These are phyloP conservation scores for Melieria omissa DNA, from an alignment of 2,888 invertebrate species.

Conservation along the genomic window DNA sequence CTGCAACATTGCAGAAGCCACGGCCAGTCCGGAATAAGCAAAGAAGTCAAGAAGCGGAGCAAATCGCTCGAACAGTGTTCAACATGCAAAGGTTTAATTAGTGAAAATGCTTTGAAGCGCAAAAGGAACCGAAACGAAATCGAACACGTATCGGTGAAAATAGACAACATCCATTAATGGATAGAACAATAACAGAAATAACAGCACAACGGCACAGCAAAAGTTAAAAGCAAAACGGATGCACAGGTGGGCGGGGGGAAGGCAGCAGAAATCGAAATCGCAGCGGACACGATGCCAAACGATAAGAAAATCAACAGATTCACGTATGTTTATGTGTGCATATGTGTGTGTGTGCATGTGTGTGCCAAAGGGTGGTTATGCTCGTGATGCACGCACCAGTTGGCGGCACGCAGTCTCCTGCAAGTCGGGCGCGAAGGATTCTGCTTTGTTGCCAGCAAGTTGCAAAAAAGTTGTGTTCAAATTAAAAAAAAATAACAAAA, in stretches of 20 bases:
- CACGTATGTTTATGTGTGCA: constrained; percentile 5
- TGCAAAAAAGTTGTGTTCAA: neutral
- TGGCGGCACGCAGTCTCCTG: constrained; percentile 57
- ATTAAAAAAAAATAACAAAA: neutral
- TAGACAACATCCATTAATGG: constrained; percentile 35
- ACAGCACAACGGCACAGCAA: neutral
- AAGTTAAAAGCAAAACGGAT: no score
- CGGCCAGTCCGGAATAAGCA: neutral
- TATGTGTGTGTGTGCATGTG: neutral
- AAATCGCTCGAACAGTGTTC: constrained; percentile 22
- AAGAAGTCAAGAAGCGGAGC: neutral
- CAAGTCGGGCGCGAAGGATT: constrained; percentile 7
- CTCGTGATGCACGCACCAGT: constrained; percentile 19
- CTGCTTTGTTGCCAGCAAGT: neutral
- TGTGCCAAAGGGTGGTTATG: neutral
- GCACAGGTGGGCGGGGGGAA: neutral
- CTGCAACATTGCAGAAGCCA: neutral
- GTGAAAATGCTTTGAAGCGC: constrained; percentile 22
- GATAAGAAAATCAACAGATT: constrained; percentile 19
- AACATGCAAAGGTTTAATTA: constrained; percentile 38
- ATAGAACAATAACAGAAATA: constrained; percentile 16
- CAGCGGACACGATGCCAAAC: constrained; percentile 18
- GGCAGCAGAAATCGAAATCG: constrained; percentile 8
- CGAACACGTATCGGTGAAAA: neutral
- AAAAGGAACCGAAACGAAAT: constrained; percentile 5